Evolutionary conservation across 2,888 invertebrate species (phyloP), one percentile per base, ranked within the genome.

Genomic region (Clivina fossor): DNA sequence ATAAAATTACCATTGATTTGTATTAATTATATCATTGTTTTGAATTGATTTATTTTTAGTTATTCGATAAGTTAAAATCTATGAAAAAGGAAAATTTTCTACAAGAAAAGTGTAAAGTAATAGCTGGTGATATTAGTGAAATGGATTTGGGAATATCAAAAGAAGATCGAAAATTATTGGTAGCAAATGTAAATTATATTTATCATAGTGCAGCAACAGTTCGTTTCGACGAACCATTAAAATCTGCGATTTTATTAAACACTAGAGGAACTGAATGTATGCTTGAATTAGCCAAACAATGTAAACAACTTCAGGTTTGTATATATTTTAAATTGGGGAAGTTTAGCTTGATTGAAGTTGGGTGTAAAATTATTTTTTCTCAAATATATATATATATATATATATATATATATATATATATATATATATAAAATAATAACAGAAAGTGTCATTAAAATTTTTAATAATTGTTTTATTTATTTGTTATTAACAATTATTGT

Each of bases 181-280:
- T 76, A 15, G 80, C 88, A 0, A 83, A 88, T 58, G 84, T 91
- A 0, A 77, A 89, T 47, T 82, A 95, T 32, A 86, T 98, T n/a
- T 89, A 92, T 68, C 98, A 98, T 68, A 67, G 83, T 56, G 86
- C 86, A 2, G 86, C 86, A 1, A 85, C 85, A 11, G 80, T 86
- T 57, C 78, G 86, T 73, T 94, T 98, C 69, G 96, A 98, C 71
- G 97, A 97, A 71, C 83, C 87, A 13, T 77, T 99, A 47, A 90
- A 90, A 69, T 85, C 83, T 62, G 94, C 98, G 0, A 90, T 97
- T 5, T 77, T 94, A 50, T 79, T 98, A 73, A 99, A 98, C 74
- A 90, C 94, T 0, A 80, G 93, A 55, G 97, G 94, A 28, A 95
- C 95, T 0, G 89, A 91, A 69, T 81, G 88, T 59, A 85, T 97